A percentile compares a stretch with the other conserved stretches of the same genome.
Conservation (phyloP, 2,797 vertebrate genomes). For the Chelon auratus region DNA sequence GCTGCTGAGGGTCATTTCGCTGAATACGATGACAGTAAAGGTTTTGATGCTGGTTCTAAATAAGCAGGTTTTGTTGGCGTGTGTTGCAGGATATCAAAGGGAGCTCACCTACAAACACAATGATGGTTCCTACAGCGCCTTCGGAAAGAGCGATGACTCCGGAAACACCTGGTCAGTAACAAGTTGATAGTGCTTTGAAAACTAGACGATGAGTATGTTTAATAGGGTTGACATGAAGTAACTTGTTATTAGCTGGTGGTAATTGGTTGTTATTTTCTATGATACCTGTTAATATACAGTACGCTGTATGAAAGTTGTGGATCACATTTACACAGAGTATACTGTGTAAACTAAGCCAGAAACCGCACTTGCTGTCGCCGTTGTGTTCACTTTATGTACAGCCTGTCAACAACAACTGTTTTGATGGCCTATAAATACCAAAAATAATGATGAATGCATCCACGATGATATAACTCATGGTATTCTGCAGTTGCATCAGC, state of each 20-base stretch:
- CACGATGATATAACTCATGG: conserved; percentile 22
- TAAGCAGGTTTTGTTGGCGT: neutral
- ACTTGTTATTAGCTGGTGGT: no score
- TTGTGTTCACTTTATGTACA: neutral
- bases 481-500: conserved; percentile 61
- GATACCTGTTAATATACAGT: no score
- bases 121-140: conserved; percentile 93
- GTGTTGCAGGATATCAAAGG: conserved; percentile 88
- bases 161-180: conserved; percentile 91
- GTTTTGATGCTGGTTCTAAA: neutral
- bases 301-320: no score
- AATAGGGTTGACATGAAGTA: no score
- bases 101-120: conserved; percentile 90
- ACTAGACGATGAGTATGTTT: no score
- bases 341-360: neutral
- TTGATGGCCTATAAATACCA: conserved; percentile 6
- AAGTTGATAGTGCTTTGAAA: no score
- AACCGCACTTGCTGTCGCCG: neutral
- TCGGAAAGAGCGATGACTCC: conserved; percentile 77
- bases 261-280: neutral
- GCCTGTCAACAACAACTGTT: conserved; percentile 2
- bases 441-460: conserved; percentile 10
- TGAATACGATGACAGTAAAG: no score
- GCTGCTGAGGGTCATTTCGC: no score
- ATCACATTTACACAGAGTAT: no score